Evolutionary conservation across 2,888 invertebrate species (phyloP).

Genomic region (Mactromeris polynyma): DNA sequence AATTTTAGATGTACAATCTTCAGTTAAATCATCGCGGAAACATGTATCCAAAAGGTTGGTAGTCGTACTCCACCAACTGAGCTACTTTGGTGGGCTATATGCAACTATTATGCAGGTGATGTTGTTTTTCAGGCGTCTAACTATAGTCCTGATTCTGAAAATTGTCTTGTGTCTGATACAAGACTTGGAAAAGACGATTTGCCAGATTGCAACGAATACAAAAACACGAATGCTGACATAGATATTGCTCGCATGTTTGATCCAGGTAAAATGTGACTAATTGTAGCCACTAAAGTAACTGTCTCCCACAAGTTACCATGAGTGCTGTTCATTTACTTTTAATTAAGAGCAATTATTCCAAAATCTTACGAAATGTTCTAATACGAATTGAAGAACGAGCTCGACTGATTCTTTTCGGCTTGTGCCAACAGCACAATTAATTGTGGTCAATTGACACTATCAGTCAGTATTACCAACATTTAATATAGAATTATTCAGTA

Average conservation of each 20-base stretch:
- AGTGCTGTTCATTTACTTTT: too few species aligned
- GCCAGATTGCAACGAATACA: conserved; percentile 35
- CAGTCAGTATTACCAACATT: too few species aligned
- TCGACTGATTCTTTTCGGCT: too few species aligned
- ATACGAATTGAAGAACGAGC: too few species aligned
- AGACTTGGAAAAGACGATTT: conserved; percentile 25
- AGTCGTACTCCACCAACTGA: not conserved
- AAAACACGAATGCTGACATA: conserved; percentile 29
- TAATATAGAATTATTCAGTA: too few species aligned
- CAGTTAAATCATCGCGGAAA: not conserved
- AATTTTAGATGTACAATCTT: not conserved
- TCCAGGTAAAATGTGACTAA: conserved; percentile 40
- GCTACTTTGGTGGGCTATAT: not conserved
- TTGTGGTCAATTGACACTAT: too few species aligned
- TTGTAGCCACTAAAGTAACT: not conserved
- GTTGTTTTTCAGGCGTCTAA: not conserved
- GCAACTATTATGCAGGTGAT: not conserved
- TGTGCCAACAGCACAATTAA: too few species aligned
- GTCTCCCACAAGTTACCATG: too few species aligned
- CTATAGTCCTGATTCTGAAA: conserved; percentile 16
- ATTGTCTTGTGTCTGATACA: conserved; percentile 41
- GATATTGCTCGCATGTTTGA: conserved; percentile 48
- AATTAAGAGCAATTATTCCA: too few species aligned
- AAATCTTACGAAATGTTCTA: too few species aligned
- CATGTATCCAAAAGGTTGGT: too few species aligned